phyloP scores from a whole-genome alignment of 2,113 vertebrate genomes.

The Tychaedon coryphoeus region DNA sequence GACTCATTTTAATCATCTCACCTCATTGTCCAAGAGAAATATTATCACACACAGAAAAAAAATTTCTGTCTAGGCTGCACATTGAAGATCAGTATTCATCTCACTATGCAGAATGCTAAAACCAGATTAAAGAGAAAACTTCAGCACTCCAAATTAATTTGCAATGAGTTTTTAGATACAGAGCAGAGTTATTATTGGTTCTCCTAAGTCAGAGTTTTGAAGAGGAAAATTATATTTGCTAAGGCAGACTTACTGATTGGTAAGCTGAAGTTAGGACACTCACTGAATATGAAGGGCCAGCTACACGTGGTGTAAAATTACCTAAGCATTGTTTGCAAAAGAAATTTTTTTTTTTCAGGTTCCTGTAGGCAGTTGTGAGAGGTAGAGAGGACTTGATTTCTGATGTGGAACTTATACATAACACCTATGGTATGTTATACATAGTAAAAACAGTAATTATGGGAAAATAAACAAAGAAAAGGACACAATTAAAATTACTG shows the following conservation, averaged over 20 bases:
- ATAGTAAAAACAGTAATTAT: not conserved
- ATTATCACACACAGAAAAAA: constrained; percentile 16
- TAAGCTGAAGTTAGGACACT: not conserved
- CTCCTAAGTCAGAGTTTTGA: not conserved
- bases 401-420: not conserved
- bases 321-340: not conserved
- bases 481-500: not conserved
- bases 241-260: not conserved
- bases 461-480: not conserved
- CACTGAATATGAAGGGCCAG: not conserved
- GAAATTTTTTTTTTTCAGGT: not conserved
- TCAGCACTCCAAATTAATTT: constrained; percentile 8
- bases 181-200: not conserved
- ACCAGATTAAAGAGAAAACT: not conserved
- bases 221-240: not conserved
- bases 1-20: constrained; percentile 56
- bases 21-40: constrained; percentile 46
- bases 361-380: not conserved
- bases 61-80: not conserved
- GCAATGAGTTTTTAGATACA: not conserved
- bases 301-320: not conserved
- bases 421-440: not conserved
- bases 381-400: not conserved
- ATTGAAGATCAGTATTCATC: constrained; percentile 37
- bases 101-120: not conserved